phyloP scores from a whole-genome alignment of 2,888 invertebrate genomes.

The Acrocera orbiculus region DNA sequence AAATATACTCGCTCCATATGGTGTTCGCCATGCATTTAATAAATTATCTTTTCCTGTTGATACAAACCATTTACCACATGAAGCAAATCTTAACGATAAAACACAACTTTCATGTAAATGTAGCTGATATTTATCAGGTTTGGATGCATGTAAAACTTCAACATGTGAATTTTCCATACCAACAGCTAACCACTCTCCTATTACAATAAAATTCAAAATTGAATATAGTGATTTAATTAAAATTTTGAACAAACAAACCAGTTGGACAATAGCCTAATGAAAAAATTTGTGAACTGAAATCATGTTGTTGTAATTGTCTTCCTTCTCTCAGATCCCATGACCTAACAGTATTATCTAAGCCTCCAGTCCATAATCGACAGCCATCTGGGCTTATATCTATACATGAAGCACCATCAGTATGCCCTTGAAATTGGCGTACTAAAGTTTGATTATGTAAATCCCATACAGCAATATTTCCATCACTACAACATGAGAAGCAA shows the following conservation, averaged over 20 bases:
- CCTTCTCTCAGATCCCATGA: constrained; percentile 94
- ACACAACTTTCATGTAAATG: constrained; percentile 95
- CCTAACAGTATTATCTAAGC: constrained; percentile 89
- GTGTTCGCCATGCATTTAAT: constrained; percentile 94
- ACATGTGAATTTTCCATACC: constrained; percentile 98
- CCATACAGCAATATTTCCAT: constrained; percentile 97
- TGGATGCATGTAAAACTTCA: constrained; percentile 78
- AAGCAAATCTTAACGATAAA: constrained; percentile 84
- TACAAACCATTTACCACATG: constrained; percentile 96
- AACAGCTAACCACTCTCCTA: constrained; percentile 88
- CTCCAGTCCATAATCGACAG: constrained; percentile 78
- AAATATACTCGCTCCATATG: constrained; percentile 95
- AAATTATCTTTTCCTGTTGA: constrained; percentile 98
- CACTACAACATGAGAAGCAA: constrained; percentile 97
- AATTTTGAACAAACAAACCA: constrained; percentile 29
- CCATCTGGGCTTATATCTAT: constrained; percentile 94
- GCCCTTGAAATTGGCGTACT: constrained; percentile 86
- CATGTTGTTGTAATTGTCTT: constrained; percentile 83
- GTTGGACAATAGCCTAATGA: constrained; percentile 84
- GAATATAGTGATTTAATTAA: background rate
- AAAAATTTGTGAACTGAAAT: constrained; percentile 82
- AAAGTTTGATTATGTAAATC: constrained; percentile 79
- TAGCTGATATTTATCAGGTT: constrained; percentile 89
- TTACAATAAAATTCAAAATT: constrained; percentile 4
- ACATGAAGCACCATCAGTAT: constrained; percentile 95